Evolutionary conservation across 1,140 invertebrate genomes (phyloP).

Genomic region (Zaprionus camerounensis): DNA sequence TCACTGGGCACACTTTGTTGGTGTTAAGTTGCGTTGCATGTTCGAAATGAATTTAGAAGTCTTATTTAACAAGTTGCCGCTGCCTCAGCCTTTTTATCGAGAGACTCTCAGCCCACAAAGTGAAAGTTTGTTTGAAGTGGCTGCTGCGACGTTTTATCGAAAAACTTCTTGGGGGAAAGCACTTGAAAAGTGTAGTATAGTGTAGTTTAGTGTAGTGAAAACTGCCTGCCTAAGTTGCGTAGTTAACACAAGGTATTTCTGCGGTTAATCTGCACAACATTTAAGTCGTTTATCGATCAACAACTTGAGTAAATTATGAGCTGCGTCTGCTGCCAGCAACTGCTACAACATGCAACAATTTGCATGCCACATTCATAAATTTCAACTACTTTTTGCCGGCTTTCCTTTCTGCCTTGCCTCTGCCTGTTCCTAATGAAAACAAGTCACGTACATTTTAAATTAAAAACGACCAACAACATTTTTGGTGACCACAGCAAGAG

Average conservation of each 20-base stretch:
- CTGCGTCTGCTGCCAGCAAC: too few species aligned
- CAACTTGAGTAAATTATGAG: not conserved
- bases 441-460: constrained; percentile 59
- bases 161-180: constrained; percentile 33
- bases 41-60: constrained; percentile 79
- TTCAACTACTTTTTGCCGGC: not conserved
- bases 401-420: not conserved
- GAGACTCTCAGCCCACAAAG: constrained; percentile 45
- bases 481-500: constrained; percentile 30
- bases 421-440: constrained; percentile 47
- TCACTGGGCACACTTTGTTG: constrained; percentile 48
- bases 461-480: constrained; percentile 36
- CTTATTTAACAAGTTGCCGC: constrained; percentile 77
- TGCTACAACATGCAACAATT: constrained; percentile 32
- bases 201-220: not conserved
- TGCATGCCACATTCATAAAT: constrained; percentile 38
- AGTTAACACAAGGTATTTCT: not conserved
- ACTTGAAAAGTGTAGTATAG: constrained; percentile 38
- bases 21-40: constrained; percentile 74
- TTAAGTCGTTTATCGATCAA: not conserved
- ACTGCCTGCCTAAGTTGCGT: not conserved
- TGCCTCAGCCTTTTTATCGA: constrained; percentile 53
- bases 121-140: constrained; percentile 50
- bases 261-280: not conserved
- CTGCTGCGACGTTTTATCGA: constrained; percentile 57